Evolutionary conservation across 2,797 vertebrate species (phyloP).

Genomic region (Sciaenops ocellatus): DNA sequence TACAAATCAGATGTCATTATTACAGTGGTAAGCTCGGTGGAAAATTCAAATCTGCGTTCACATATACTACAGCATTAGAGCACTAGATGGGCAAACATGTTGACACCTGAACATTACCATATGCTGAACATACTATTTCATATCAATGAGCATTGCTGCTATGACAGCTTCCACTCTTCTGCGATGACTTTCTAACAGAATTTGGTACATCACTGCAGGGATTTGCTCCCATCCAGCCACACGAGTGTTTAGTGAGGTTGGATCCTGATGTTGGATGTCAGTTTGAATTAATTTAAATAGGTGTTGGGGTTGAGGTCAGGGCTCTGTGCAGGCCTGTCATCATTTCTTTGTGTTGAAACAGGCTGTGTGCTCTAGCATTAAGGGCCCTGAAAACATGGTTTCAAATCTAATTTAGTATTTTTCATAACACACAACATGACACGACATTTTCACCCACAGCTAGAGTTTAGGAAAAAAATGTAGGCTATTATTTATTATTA

Average conservation of each 20-base stretch:
- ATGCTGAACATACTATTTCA: neutral
- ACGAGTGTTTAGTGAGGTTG: neutral
- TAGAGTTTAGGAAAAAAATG: neutral
- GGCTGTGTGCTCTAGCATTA: neutral
- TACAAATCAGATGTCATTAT: slow-evolving; percentile 30
- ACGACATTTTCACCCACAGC: no score
- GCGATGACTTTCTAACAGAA: neutral
- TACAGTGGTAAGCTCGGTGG: neutral
- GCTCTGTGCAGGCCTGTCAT: neutral
- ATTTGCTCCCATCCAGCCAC: slow-evolving; percentile 6
- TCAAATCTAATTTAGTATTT: neutral
- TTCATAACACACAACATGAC: neutral
- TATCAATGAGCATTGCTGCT: neutral
- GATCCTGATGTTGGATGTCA: neutral
- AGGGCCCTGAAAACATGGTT: neutral
- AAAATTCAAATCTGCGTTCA: neutral
- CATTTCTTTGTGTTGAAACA: neutral
- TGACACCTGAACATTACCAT: neutral
- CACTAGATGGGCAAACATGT: neutral
- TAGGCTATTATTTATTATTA: neutral
- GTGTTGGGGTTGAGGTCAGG: slow-evolving; percentile 4
- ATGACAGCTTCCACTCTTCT: neutral
- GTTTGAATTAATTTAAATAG: neutral
- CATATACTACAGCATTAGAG: neutral
- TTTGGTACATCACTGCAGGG: neutral